phyloP scores from a whole-genome alignment of 2,113 vertebrate genomes.

The Apeltes quadracus region DNA sequence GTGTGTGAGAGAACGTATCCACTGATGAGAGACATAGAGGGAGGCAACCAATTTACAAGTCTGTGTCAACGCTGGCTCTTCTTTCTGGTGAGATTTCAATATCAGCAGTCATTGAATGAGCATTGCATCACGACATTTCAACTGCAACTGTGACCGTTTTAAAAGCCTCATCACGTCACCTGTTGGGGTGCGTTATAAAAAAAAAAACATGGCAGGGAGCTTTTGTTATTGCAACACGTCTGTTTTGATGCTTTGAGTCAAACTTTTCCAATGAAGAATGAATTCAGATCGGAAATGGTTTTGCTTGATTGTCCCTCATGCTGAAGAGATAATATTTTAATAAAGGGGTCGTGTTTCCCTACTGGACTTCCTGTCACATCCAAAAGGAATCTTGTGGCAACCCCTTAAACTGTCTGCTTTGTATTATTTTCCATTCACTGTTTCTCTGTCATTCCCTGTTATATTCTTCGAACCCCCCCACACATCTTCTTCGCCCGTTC shows the following conservation, averaged over 20 bases:
- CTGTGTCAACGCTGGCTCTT: constrained; percentile 29
- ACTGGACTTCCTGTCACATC: neutral
- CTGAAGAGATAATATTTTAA: neutral
- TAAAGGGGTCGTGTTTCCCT: neutral
- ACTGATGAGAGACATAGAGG: neutral
- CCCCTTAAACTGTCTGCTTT: neutral
- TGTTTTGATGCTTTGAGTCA: neutral
- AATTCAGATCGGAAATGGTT: neutral
- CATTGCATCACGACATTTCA: constrained; percentile 34
- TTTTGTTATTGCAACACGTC: constrained; percentile 4
- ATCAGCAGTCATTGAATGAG: constrained; percentile 23
- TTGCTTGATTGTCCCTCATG: neutral
- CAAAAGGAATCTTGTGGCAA: neutral
- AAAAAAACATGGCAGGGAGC: neutral
- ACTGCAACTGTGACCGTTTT: constrained; percentile 21
- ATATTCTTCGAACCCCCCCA: neutral
- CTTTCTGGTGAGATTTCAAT: constrained; percentile 19
- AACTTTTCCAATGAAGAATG: constrained; percentile 1
- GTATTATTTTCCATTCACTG: constrained; percentile 14
- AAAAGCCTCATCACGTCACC: constrained; percentile 3
- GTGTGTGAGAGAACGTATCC: neutral
- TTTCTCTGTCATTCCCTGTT: neutral
- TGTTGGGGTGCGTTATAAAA: constrained; percentile 6
- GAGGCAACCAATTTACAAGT: constrained; percentile 15
- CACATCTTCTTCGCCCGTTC: neutral